Percentiles rank a stretch among this genome's conserved stretches.
Evolutionary conservation across 2,113 vertebrate species (phyloP).

Genomic region (Rhynchomys soricoides): DNA sequence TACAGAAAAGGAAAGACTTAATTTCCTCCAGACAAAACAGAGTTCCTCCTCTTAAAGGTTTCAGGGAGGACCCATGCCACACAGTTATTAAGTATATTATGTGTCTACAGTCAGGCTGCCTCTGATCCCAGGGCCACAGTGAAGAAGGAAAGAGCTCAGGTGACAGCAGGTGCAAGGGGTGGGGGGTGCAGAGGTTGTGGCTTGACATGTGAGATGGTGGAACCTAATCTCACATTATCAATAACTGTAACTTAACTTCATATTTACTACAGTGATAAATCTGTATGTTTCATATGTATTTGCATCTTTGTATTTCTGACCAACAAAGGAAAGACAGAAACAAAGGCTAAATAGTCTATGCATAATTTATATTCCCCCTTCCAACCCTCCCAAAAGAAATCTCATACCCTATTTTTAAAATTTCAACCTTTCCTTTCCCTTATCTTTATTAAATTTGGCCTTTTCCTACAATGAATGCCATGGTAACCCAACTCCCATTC

Average conservation of each 20-base stretch:
- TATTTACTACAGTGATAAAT: not conserved
- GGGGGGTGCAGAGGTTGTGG: not conserved
- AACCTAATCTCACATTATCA: not conserved
- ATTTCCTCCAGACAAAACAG: not conserved
- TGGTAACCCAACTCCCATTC: slow-evolving; percentile 22
- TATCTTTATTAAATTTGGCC: slow-evolving; percentile 43
- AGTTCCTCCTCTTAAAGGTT: not conserved
- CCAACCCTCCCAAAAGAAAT: not conserved
- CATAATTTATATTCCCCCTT: not conserved
- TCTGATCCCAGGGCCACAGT: not conserved
- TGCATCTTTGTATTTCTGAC: not conserved
- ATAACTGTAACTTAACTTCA: not conserved
- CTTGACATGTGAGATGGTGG: not conserved
- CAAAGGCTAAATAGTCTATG: not conserved
- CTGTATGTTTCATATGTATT: not conserved
- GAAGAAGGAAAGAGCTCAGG: not conserved
- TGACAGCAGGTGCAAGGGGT: not conserved
- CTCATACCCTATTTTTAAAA: not conserved
- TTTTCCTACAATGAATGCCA: not conserved
- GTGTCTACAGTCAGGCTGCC: not conserved
- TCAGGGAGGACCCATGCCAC: not conserved
- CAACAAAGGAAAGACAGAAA: not conserved
- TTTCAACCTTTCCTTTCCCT: not conserved
- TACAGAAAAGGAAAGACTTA: not conserved
- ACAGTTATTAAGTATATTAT: not conserved